Evolutionary conservation across 2,888 invertebrate genomes (phyloP).

Genomic region (Amphipyra tragopoginis): DNA sequence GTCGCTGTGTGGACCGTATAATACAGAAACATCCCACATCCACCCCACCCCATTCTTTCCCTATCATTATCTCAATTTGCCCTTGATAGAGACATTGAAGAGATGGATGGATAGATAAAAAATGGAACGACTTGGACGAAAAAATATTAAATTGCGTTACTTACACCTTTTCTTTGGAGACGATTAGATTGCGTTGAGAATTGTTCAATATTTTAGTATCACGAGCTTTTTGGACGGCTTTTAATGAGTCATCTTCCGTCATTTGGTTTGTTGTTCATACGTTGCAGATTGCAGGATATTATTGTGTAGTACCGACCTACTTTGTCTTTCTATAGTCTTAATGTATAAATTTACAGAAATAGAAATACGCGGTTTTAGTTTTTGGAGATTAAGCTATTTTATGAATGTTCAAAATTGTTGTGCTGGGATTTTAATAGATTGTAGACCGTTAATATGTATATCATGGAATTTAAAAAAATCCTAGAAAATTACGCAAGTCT

Average conservation of each 20-base stretch:
- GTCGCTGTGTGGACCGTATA: slow-evolving; percentile 31
- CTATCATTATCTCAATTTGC: slow-evolving; percentile 79
- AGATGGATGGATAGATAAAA: slow-evolving; percentile 53
- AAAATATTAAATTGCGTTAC: slow-evolving; percentile 55
- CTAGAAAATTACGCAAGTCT: slow-evolving; percentile 7
- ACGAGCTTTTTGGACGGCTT: slow-evolving; percentile 17
- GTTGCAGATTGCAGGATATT: too few species aligned
- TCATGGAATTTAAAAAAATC: background rate
- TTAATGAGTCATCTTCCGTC: background rate
- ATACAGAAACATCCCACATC: slow-evolving; percentile 38
- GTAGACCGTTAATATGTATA: too few species aligned
- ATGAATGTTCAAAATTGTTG: too few species aligned
- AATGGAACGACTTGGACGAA: slow-evolving; percentile 43
- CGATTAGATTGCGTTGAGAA: slow-evolving; percentile 41
- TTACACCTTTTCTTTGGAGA: slow-evolving; percentile 46
- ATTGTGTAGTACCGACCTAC: too few species aligned
- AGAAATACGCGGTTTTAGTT: too few species aligned
- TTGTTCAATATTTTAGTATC: slow-evolving; percentile 44
- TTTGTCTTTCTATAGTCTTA: too few species aligned
- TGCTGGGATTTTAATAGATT: too few species aligned
- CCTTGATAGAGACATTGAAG: slow-evolving; percentile 78
- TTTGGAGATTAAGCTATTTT: too few species aligned
- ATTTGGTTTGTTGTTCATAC: background rate
- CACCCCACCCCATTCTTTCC: slow-evolving; percentile 59
- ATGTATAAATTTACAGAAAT: too few species aligned